Evolutionary conservation across 2,113 vertebrate species (phyloP).

Genomic region (Columba livia): DNA sequence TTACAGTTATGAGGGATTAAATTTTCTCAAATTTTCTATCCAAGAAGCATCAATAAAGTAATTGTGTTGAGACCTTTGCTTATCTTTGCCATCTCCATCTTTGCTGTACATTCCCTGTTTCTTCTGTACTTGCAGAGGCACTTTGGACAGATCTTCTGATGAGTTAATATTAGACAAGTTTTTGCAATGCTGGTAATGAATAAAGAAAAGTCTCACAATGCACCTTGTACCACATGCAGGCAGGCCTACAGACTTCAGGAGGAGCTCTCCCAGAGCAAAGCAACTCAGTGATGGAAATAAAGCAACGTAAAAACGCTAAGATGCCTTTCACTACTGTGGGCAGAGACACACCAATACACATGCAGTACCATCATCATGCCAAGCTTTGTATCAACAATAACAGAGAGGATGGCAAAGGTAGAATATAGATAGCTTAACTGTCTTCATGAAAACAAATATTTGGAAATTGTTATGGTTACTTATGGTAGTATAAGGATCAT

Average conservation of each 20-base stretch:
- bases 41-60: conserved; percentile 81
- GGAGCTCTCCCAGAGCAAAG: background rate
- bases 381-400: background rate
- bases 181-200: background rate
- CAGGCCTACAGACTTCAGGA: background rate
- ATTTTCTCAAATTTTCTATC: background rate
- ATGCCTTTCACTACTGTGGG: background rate
- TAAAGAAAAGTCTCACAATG: background rate
- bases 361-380: background rate
- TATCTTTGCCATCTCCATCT: background rate
- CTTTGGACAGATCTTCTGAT: background rate
- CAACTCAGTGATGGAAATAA: background rate
- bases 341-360: background rate
- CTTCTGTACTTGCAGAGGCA: background rate
- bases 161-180: background rate
- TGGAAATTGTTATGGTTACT: background rate
- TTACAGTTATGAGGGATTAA: background rate
- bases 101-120: background rate
- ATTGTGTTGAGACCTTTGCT: conserved; percentile 66
- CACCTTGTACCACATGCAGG: background rate
- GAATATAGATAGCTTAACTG: background rate
- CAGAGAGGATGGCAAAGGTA: background rate
- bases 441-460: background rate
- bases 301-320: background rate
- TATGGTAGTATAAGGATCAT: background rate